phyloP scores from a whole-genome alignment of 2,113 vertebrate genomes.

The Notothenia coriiceps region DNA sequence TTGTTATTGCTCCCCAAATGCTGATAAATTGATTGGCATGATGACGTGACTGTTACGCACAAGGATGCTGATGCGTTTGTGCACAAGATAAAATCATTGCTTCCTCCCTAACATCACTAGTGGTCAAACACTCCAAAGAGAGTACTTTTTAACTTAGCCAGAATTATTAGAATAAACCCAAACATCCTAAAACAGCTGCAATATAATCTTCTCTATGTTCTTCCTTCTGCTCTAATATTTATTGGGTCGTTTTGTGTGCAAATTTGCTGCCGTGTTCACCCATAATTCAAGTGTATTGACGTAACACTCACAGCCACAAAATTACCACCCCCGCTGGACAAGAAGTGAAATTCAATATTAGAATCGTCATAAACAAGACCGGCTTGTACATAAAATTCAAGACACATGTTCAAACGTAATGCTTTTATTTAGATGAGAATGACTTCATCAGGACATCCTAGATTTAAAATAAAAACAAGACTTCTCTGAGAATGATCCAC shows the following conservation, averaged over 20 bases:
- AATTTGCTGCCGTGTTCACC: conserved; percentile 23
- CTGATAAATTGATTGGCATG: background rate
- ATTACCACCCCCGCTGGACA: conserved; percentile 18
- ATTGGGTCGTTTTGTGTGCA: conserved; percentile 12
- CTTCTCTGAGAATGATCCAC: conserved; percentile 4
- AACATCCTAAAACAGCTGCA: background rate
- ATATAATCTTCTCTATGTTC: background rate
- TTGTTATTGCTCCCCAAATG: background rate
- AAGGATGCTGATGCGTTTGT: background rate
- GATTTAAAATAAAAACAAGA: conserved; percentile 8
- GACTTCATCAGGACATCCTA: background rate
- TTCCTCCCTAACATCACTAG: background rate
- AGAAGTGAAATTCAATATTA: conserved; percentile 55
- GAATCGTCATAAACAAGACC: conserved; percentile 26
- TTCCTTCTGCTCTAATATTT: conserved; percentile 19
- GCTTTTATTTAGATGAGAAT: conserved; percentile 24
- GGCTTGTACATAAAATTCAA: conserved; percentile 42
- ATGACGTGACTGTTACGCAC: background rate
- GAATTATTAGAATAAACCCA: background rate
- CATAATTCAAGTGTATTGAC: conserved; percentile 28
- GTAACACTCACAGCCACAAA: conserved; percentile 34
- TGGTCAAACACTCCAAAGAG: background rate
- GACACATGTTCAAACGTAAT: conserved; percentile 35
- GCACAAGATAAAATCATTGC: background rate
- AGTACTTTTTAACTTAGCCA: background rate